Evolutionary conservation across 2,113 vertebrate genomes (phyloP).

Genomic region (Burhinus oedicnemus): DNA sequence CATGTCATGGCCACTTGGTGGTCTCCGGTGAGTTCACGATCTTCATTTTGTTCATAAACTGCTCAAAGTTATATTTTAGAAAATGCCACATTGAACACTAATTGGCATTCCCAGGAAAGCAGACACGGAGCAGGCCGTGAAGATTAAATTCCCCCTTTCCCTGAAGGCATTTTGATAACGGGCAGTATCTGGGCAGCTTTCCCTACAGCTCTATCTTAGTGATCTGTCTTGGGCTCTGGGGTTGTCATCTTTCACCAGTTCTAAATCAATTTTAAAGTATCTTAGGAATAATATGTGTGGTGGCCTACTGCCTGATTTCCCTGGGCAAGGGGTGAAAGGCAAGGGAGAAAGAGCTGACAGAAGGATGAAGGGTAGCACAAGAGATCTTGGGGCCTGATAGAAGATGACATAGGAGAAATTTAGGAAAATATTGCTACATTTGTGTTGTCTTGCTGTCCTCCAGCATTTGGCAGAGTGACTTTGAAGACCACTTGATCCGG

Average conservation of each 20-base stretch:
- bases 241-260: neutral
- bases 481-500: neutral
- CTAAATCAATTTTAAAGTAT: neutral
- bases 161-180: neutral
- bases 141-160: neutral
- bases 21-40: fast-evolving
- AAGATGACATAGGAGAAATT: neutral
- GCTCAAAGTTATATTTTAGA: neutral
- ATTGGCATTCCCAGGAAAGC: neutral
- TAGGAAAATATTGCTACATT: neutral
- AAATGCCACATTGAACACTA: neutral
- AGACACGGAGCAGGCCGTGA: neutral
- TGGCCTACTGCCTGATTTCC: neutral
- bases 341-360: neutral
- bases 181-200: neutral
- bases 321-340: neutral
- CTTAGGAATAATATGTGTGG: neutral
- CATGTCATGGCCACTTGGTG: neutral
- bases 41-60: neutral
- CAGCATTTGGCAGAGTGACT: neutral
- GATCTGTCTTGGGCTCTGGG: neutral
- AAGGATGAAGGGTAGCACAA: neutral
- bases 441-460: neutral
- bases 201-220: neutral
- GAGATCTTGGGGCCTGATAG: neutral